phyloP scores from a whole-genome alignment of 2,888 invertebrate species.

The Ellobium chinense region DNA sequence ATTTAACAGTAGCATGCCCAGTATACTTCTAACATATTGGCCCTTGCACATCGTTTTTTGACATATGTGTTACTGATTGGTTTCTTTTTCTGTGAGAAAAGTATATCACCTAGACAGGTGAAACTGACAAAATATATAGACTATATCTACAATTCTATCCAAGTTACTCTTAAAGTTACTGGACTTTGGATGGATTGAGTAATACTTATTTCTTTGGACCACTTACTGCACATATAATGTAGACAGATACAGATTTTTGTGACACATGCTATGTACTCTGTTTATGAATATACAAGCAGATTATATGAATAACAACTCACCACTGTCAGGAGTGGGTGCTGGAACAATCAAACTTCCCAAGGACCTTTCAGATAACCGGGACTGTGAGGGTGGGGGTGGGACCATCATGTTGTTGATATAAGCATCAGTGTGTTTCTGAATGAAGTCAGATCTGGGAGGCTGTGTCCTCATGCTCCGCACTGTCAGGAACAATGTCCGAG shows the following conservation, averaged over 20 bases:
- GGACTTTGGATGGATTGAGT: no score
- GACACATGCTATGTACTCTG: not conserved
- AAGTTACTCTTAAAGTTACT: no score
- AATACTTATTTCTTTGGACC: not conserved
- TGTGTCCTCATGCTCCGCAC: slow-evolving; percentile 93
- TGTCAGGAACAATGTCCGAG: slow-evolving; percentile 96
- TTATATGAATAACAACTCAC: slow-evolving; percentile 22
- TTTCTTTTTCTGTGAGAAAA: no score
- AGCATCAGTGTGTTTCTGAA: slow-evolving; percentile 91
- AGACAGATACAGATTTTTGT: no score
- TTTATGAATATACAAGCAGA: slow-evolving; percentile 32
- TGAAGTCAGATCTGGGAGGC: slow-evolving; percentile 76
- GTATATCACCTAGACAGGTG: no score
- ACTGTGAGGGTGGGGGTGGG: slow-evolving; percentile 92
- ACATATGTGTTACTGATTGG: no score
- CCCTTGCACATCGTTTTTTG: no score
- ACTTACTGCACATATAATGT: not conserved
- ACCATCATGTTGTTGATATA: slow-evolving; percentile 97
- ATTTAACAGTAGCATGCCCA: no score
- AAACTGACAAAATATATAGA: no score
- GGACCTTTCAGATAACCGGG: slow-evolving; percentile 86
- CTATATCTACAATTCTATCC: no score
- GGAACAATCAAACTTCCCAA: slow-evolving; percentile 97
- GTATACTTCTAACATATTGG: no score
- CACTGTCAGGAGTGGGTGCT: slow-evolving; percentile 84